Percentiles rank a stretch among this genome's conserved stretches.
phyloP scores from a whole-genome alignment of 1,140 invertebrate species.

The Ceratitis capitata region DNA sequence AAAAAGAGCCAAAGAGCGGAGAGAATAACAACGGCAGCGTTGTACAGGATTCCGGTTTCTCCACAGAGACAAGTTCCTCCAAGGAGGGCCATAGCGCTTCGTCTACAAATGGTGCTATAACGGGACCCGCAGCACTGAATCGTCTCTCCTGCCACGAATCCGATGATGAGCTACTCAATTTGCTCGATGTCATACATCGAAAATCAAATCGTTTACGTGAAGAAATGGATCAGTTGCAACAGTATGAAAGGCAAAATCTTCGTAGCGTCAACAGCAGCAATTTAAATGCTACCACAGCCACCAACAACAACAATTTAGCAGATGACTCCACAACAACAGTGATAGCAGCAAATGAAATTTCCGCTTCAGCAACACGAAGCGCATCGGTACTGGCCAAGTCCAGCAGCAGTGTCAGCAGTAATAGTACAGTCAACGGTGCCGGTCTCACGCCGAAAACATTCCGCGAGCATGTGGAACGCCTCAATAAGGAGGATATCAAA shows the following conservation, averaged over 20 bases:
- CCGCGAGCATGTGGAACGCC: constrained; percentile 59
- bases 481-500: constrained; percentile 66
- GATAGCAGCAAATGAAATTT: not conserved
- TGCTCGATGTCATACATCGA: constrained; percentile 84
- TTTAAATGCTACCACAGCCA: not conserved
- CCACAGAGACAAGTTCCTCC: constrained; percentile 80
- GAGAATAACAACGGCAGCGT: constrained; percentile 70
- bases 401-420: constrained; percentile 44
- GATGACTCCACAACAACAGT: constrained; percentile 28
- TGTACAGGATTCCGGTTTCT: constrained; percentile 86
- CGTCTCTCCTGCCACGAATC: constrained; percentile 66
- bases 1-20: constrained; percentile 66
- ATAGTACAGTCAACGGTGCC: constrained; percentile 20
- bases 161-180: constrained; percentile 85
- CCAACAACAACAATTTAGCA: constrained; percentile 8
- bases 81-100: constrained; percentile 76
- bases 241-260: constrained; percentile 50
- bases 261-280: constrained; percentile 7
- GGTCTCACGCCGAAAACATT: constrained; percentile 58
- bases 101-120: constrained; percentile 64
- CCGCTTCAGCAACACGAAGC: not conserved
- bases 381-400: constrained; percentile 39
- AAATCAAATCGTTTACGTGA: constrained; percentile 80
- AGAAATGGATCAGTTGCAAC: constrained; percentile 72
- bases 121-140: constrained; percentile 60